phyloP scores from a whole-genome alignment of 1,140 invertebrate genomes.

The Drosophila yakuba region DNA sequence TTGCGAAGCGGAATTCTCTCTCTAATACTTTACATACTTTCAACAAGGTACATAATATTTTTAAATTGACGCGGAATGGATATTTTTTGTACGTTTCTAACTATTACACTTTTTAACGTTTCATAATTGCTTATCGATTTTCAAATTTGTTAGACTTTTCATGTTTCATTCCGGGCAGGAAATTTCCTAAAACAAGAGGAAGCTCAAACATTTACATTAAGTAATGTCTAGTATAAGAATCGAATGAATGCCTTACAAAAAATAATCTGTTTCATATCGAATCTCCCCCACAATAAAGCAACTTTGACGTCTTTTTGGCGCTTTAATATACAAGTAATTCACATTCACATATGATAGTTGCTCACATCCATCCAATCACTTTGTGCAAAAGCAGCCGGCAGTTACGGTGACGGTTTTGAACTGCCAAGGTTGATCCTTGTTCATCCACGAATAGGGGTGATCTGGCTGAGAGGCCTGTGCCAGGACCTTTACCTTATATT shows the following conservation, averaged over 20 bases:
- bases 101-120: not conserved
- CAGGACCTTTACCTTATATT: slow-evolving; percentile 80
- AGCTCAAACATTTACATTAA: not conserved
- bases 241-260: not conserved
- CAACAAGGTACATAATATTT: not conserved
- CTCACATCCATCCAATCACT: slow-evolving; percentile 35
- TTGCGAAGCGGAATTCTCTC: not conserved
- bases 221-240: not conserved
- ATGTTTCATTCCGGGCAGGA: not conserved
- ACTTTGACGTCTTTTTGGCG: slow-evolving; percentile 36
- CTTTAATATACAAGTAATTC: slow-evolving; percentile 47
- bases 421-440: slow-evolving; percentile 65
- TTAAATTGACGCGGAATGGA: not conserved
- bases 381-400: slow-evolving; percentile 81
- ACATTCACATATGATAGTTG: slow-evolving; percentile 10
- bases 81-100: not conserved
- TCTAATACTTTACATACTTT: slow-evolving; percentile 26
- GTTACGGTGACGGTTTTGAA: slow-evolving; percentile 76
- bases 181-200: not conserved
- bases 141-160: not conserved
- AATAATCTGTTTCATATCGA: slow-evolving; percentile 1
- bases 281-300: slow-evolving; percentile 53
- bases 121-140: not conserved
- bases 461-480: slow-evolving; percentile 25
- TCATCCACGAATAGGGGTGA: slow-evolving; percentile 47